Base-by-base conservation (phyloP, 1,140 invertebrate genomes). In the Nymphalis io region DNA sequence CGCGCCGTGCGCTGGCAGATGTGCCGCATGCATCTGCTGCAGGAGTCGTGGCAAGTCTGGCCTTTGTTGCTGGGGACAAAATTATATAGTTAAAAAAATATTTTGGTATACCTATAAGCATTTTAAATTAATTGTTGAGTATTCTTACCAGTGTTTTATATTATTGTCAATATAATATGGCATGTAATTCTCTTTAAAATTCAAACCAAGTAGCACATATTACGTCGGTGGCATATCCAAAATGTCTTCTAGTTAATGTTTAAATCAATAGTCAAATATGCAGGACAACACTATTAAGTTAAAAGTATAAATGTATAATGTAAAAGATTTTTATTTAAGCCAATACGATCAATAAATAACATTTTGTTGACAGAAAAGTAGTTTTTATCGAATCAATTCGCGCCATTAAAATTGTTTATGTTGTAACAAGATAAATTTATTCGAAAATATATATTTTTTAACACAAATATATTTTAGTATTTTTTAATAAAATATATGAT, bases 1-100 rank as follows among this genome's bases (percentile, higher is more conserved):
- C 95, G 69, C 95, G 93, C 94, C 93, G 80, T 97, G 96, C 3
- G 96, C 95, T 20, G 96, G 96, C 70, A 98, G 82, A 88, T 98
- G 96, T 83, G 97, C 95, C 8, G 97, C 96, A 81, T 98, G 97
- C 96, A 98, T 97, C 92, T 98, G 97, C 90, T 97, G 96, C 85
- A 96, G 86, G 75, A 96, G 81, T 84, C 95, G 93, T 1, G 95
- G 95, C 60, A 96, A 85, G 84, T 96, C 95, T 39, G 95, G 95
- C 81, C 95, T 93, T 88, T 96, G 95, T 94, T 96, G 95, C 95
- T 96, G 92, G 38, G 94, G 75, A 68, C 75, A 78, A 74, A 60
- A 62, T 53, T 18, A 11, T 39, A 59, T 59, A 33, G 6, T 33
- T 33, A 33, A 33, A 33, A 33, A 33, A 8, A 8, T 5, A 4